These are phyloP conservation scores for Cardinalis cardinalis DNA, from an alignment of 2,113 vertebrate species.

Conservation along the genomic window DNA sequence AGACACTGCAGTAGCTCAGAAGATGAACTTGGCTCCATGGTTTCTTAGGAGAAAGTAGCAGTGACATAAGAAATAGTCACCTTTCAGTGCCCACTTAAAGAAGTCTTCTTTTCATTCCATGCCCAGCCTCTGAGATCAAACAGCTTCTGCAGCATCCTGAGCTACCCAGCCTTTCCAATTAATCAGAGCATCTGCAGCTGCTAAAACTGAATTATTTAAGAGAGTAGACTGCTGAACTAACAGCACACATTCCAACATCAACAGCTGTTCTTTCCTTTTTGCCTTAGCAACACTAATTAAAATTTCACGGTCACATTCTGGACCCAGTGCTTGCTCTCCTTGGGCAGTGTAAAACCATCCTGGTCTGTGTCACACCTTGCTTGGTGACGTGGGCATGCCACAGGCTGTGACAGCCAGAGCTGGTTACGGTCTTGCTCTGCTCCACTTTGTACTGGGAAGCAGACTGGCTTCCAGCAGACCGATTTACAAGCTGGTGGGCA, in stretches of 20 bases:
- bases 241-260: neutral
- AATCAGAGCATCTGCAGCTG: constrained; percentile 41
- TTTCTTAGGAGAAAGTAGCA: neutral
- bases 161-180: constrained; percentile 2
- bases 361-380: neutral
- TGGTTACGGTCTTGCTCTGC: neutral
- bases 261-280: constrained; percentile 9
- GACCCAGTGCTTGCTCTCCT: neutral
- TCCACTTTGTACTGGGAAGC: neutral
- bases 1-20: neutral
- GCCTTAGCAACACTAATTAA: neutral
- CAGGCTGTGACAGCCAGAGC: neutral
- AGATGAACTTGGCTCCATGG: neutral
- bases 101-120: neutral
- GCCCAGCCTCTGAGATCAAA: neutral
- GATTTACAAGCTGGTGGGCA: fast-evolving
- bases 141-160: constrained; percentile 4
- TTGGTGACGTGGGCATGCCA: neutral
- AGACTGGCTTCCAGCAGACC: neutral
- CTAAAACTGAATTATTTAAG: constrained; percentile 50
- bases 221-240: constrained; percentile 2
- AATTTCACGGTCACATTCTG: neutral
- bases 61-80: neutral
- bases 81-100: neutral
- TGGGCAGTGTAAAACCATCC: neutral